Conservation (phyloP, 2,797 vertebrate species). For the Mastacembelus armatus region DNA sequence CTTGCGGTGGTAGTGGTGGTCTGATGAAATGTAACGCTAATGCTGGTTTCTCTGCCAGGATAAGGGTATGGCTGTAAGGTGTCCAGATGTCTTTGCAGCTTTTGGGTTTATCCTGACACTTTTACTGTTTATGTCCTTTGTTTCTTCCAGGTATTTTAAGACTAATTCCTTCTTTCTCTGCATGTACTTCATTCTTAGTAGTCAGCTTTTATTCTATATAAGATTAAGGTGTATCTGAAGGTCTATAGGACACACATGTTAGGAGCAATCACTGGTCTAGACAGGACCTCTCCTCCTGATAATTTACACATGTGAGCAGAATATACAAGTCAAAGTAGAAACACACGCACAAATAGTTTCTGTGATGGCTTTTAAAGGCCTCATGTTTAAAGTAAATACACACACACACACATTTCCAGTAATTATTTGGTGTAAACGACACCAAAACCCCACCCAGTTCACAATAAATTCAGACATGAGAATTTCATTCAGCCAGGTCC, state of each 20-base stretch:
- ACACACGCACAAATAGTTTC: constrained; percentile 29
- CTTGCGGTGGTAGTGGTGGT: constrained; percentile 59
- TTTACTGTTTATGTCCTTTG: constrained; percentile 11
- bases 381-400: constrained; percentile 58
- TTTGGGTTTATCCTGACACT: constrained; percentile 7
- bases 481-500: constrained; percentile 45
- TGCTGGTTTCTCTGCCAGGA: constrained; percentile 43
- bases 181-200: not conserved
- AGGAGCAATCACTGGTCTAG: constrained; percentile 24
- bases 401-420: constrained; percentile 21
- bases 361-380: constrained; percentile 65
- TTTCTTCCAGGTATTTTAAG: constrained; percentile 3
- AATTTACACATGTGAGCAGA: constrained; percentile 64
- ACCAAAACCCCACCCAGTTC: constrained; percentile 28
- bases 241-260: constrained; percentile 10
- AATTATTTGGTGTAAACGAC: constrained; percentile 60
- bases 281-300: constrained; percentile 46
- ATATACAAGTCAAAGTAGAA: constrained; percentile 52
- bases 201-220: not conserved
- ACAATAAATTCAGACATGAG: constrained; percentile 47
- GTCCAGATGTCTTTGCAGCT: constrained; percentile 55
- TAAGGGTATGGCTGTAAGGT: constrained; percentile 16
- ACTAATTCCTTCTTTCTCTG: not conserved
- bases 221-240: constrained; percentile 6
- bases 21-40: constrained; percentile 66